Evolutionary conservation across 2,888 invertebrate species (phyloP).

Genomic region (Ecdyonurus torrentis): DNA sequence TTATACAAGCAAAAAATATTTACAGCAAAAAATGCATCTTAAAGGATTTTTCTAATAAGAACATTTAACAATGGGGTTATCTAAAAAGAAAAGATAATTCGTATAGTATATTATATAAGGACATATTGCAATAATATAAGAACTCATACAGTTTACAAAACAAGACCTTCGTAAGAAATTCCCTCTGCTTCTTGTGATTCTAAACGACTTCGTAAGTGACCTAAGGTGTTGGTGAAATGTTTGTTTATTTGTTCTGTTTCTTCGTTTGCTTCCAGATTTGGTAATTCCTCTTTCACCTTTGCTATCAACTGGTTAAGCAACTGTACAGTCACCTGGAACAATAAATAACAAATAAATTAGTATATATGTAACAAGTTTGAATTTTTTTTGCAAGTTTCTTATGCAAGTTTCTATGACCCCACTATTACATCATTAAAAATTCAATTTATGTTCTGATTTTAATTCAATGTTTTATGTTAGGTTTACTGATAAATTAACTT

Average conservation of each 20-base stretch:
- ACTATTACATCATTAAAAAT: neutral
- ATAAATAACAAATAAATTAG: too few species aligned
- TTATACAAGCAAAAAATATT: neutral
- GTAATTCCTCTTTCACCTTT: conserved; percentile 84
- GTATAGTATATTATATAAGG: too few species aligned
- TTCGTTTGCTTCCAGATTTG: conserved; percentile 84
- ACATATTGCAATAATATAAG: too few species aligned
- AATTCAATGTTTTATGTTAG: neutral
- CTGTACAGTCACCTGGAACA: conserved; percentile 44
- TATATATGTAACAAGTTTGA: neutral
- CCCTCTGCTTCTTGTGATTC: conserved; percentile 43
- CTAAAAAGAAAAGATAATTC: too few species aligned
- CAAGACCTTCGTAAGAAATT: conserved; percentile 44
- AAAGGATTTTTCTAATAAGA: too few species aligned
- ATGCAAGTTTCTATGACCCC: neutral
- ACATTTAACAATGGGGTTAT: too few species aligned
- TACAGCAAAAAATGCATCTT: neutral
- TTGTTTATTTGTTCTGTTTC: conserved; percentile 94
- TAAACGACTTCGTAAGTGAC: conserved; percentile 55
- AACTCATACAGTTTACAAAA: conserved; percentile 25
- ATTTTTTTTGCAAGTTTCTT: neutral
- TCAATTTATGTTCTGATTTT: neutral
- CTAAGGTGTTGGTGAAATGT: conserved; percentile 81
- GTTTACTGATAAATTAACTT: conserved; percentile 11
- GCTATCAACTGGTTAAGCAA: conserved; percentile 60